phyloP scores from a whole-genome alignment of 2,888 invertebrate genomes.

The Caenorhabditis zanzibari region DNA sequence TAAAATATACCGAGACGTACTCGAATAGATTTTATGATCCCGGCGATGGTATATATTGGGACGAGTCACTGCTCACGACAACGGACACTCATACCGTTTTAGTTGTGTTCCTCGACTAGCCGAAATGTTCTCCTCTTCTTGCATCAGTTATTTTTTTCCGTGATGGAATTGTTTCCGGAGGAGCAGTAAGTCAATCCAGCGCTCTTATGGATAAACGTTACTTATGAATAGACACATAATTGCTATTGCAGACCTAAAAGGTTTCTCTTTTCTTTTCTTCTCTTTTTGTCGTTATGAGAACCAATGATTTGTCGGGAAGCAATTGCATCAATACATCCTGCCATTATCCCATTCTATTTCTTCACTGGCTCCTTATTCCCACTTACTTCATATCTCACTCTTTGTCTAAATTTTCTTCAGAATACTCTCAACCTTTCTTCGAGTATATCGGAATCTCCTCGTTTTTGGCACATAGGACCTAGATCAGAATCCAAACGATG shows the following conservation, averaged over 20 bases:
- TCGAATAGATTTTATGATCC: background rate
- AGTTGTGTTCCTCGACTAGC: background rate
- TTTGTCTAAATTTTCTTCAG: conserved; percentile 24
- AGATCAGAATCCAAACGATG: conserved; percentile 38
- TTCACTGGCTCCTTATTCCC: conserved; percentile 34
- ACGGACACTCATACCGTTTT: background rate
- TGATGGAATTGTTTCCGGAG: conserved; percentile 1
- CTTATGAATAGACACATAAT: conserved; percentile 44
- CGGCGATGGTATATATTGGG: background rate
- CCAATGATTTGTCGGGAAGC: conserved; percentile 65
- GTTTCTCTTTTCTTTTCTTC: conserved; percentile 43
- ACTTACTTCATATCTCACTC: conserved; percentile 48
- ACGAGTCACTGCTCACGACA: background rate
- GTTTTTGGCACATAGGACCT: background rate
- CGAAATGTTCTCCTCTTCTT: background rate
- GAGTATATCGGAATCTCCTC: background rate
- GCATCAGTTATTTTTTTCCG: background rate
- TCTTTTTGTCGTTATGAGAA: conserved; percentile 47
- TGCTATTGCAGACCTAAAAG: conserved; percentile 57
- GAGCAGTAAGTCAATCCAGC: conserved; percentile 33
- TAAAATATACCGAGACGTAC: conserved; percentile 2
- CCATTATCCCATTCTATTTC: conserved; percentile 47
- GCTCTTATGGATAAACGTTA: background rate
- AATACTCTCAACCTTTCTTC: background rate
- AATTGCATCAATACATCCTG: conserved; percentile 66